Conservation (phyloP, 30 jellyfish, hydroid and myxozoan species). For the Aurelia aurita region DNA sequence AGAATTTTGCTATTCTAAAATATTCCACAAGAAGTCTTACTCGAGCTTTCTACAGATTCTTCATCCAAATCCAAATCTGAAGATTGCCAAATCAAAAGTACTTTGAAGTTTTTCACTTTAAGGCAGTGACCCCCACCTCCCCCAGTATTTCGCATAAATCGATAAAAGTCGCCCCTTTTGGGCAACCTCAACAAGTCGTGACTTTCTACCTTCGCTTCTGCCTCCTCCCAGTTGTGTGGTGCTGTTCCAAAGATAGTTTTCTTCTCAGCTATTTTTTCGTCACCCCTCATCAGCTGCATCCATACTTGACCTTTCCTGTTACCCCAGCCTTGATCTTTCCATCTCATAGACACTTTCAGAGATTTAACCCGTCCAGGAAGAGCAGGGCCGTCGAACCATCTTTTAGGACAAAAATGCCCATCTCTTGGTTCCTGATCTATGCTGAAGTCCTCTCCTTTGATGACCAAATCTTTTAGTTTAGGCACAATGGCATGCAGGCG, state of each 20-base stretch:
- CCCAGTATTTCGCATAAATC: background rate
- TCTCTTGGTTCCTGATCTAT: too few species aligned
- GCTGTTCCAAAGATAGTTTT: background rate
- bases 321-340: conserved; percentile 5
- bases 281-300: conserved; percentile 6
- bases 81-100: too few species aligned
- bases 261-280: background rate
- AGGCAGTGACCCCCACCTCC: conserved; percentile 4
- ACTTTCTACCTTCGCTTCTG: background rate
- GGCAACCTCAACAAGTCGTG: background rate
- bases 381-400: background rate
- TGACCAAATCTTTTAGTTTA: too few species aligned
- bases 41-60: too few species aligned
- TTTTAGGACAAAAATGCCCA: background rate
- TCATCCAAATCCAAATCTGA: too few species aligned
- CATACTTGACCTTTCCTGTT: conserved; percentile 2
- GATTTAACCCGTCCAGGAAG: background rate
- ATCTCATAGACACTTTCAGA: background rate
- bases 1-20: too few species aligned
- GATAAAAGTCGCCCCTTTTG: background rate
- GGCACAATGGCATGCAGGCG: too few species aligned
- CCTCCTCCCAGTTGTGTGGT: background rate
- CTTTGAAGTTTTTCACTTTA: background rate
- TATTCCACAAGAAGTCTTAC: too few species aligned
- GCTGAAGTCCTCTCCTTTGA: too few species aligned